These are phyloP conservation scores for Platypus cylindrus DNA, from an alignment of 2,888 invertebrate species.

Conservation along the genomic window DNA sequence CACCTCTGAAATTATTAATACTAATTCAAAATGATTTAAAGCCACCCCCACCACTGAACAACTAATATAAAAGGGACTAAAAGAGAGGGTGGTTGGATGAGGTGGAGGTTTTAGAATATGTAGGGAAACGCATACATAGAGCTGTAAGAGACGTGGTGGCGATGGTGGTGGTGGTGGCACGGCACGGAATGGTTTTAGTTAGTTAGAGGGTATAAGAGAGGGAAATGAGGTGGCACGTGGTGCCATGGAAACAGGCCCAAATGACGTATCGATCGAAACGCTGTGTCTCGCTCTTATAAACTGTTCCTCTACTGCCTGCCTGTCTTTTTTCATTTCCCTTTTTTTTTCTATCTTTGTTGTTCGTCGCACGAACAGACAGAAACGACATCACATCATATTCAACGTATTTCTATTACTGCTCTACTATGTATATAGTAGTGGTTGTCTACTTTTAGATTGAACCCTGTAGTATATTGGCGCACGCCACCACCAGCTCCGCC, in stretches of 20 bases:
- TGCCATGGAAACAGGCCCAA: constrained; percentile 42
- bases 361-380: constrained; percentile 23
- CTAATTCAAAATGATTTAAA: no score
- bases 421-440: no score
- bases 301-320: constrained; percentile 24
- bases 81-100: no score
- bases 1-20: neutral
- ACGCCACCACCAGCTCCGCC: no score
- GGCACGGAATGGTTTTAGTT: constrained; percentile 3
- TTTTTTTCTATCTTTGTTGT: constrained; percentile 1
- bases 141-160: constrained; percentile 18
- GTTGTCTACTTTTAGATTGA: no score
- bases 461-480: constrained; percentile 14
- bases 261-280: constrained; percentile 40
- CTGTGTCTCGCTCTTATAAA: constrained; percentile 32
- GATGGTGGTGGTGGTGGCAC: constrained; percentile 1
- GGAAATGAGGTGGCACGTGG: constrained; percentile 36
- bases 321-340: constrained; percentile 16
- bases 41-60: no score
- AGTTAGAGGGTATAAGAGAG: constrained; percentile 20
- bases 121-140: no score
- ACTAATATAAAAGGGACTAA: no score
- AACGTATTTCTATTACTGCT: constrained; percentile 35
- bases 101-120: no score
- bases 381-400: constrained; percentile 39